Evolutionary conservation across 2,113 vertebrate genomes (phyloP), one percentile per base, ranked within the genome.

Genomic region (Chelonoidis abingdonii): DNA sequence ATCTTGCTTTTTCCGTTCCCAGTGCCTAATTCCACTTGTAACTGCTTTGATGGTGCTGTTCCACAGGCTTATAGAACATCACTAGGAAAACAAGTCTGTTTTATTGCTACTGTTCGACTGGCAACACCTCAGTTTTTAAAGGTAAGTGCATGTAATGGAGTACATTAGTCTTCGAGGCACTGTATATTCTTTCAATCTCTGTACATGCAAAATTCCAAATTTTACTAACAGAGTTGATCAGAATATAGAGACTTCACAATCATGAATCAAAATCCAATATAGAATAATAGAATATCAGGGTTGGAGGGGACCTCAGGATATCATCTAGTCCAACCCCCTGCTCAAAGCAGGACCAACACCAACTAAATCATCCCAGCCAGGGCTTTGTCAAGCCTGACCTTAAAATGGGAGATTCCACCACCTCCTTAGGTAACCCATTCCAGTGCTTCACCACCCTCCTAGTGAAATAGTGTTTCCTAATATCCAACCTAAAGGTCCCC

Each of bases 111-210:
- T 0, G 98, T 99, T 88, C 98, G 98, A 17, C 98, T 99, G 97
- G 98, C 98, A 81, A 99, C 98, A 0, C 98, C 98, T 62, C 98
- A 99, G 81, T 98, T 99, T 96, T 89, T 99, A 96, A 99, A 99
- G 98, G 98, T 97, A 97, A 97, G 98, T 89, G 69, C 1, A 0
- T 27, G 3, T 17, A 57, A 14, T n/a, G 38, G n/a, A 38, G 14
- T 76, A 59, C 4, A 0, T 13, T 86, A 38, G 0, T 56, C 44
- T 47, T 69, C 44, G 78, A 87, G 57, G 75, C 82, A 84, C 84
- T 56, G 41, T 0, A 27, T 83, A 78, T 44, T 35, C 80, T 89
- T 84, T n/a, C 82, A 89, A 50, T 88, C 0, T 0, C 10, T 29
- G 69, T 62, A 92, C 82, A 85, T 1, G 4, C 52, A 75, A 88